Conservation (phyloP, 1,140 invertebrate species). For the Triops longicaudatus region DNA sequence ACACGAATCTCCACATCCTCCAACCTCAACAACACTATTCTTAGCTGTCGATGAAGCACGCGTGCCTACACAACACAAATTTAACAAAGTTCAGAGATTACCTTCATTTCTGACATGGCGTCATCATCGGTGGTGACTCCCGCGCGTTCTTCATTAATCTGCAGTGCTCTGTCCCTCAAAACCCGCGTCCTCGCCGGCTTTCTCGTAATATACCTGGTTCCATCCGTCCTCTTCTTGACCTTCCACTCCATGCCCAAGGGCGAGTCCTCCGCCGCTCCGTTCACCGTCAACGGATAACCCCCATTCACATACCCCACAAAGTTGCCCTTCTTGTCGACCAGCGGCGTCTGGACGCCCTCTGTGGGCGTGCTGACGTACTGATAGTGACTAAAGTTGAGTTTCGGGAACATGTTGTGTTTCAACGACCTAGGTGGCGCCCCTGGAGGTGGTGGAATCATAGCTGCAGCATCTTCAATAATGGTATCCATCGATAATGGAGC, state of each 20-base stretch:
- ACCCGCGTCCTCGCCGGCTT: conserved; percentile 58
- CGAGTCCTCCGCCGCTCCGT: conserved; percentile 29
- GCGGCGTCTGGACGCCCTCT: conserved; percentile 37
- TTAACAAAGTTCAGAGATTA: too few relatives aligned
- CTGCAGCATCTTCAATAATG: conserved; percentile 38
- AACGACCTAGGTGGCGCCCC: conserved; percentile 36
- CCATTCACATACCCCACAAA: conserved; percentile 5
- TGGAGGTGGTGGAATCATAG: conserved; percentile 33
- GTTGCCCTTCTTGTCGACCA: conserved; percentile 26
- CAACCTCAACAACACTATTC: too few relatives aligned
- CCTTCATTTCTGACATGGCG: conserved; percentile 68
- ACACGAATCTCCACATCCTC: too few relatives aligned
- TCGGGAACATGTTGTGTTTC: conserved; percentile 45
- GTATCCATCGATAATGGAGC: conserved; percentile 31
- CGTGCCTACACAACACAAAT: too few relatives aligned
- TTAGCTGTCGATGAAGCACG: too few relatives aligned
- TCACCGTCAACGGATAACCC: background rate
- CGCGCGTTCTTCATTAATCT: conserved; percentile 57
- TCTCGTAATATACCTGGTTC: conserved; percentile 66
- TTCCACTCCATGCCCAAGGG: conserved; percentile 63
- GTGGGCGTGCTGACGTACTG: conserved; percentile 52
- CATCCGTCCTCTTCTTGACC: conserved; percentile 67
- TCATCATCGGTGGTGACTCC: conserved; percentile 74
- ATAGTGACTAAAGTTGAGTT: conserved; percentile 46
- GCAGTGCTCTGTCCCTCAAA: conserved; percentile 57